These are phyloP conservation scores for Acanthurus leucopareius DNA, from an alignment of 2,797 vertebrate genomes.

Conservation along the genomic window DNA sequence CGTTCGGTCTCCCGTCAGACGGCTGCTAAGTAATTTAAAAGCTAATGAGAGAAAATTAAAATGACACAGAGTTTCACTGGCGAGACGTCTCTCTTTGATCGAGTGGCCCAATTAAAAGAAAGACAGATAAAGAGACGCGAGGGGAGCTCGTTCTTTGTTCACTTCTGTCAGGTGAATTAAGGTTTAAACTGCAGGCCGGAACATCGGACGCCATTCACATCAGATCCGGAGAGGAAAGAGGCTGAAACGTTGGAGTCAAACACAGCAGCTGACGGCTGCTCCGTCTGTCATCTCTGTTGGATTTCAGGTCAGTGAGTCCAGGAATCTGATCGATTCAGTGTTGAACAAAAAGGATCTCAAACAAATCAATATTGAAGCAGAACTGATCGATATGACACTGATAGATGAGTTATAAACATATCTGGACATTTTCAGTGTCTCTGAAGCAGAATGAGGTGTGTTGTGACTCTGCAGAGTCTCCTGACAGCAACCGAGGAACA, in stretches of 20 bases:
- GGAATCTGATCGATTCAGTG: too few species aligned
- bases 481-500: too few species aligned
- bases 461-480: too few species aligned
- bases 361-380: too few species aligned
- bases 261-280: background rate
- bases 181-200: conserved; percentile 36
- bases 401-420: too few species aligned
- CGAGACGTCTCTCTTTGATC: conserved; percentile 56
- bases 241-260: background rate
- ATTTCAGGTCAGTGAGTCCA: too few species aligned
- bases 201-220: background rate
- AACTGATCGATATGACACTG: too few species aligned
- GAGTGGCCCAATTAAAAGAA: conserved; percentile 65
- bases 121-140: conserved; percentile 59
- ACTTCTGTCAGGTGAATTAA: conserved; percentile 57
- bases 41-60: conserved; percentile 71
- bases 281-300: background rate
- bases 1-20: conserved; percentile 22
- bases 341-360: too few species aligned
- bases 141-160: conserved; percentile 40
- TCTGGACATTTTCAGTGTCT: too few species aligned
- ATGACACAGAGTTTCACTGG: conserved; percentile 55
- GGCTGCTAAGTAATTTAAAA: conserved; percentile 59
- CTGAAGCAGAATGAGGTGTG: too few species aligned
- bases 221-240: background rate